Percentiles rank a stretch among this genome's conserved stretches.
phyloP scores from a whole-genome alignment of 1,140 invertebrate species.

The Drosophila saltans region DNA sequence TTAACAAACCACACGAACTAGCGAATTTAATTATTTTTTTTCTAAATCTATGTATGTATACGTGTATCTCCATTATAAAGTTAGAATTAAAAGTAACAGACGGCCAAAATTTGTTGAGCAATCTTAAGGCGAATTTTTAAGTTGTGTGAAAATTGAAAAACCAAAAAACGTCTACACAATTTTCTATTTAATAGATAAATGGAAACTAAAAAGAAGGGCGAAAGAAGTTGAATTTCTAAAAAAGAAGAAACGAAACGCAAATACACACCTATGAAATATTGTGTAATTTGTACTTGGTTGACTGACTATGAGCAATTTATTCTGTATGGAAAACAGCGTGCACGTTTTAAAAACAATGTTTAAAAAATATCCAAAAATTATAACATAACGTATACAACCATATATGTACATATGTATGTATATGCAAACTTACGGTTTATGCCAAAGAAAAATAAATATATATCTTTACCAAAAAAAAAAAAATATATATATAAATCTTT shows the following conservation, averaged over 20 bases:
- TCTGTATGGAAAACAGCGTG: conserved; percentile 29
- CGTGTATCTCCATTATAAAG: conserved; percentile 36
- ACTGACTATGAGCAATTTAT: conserved; percentile 62
- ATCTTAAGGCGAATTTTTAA: conserved; percentile 31
- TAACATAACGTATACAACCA: conserved; percentile 47
- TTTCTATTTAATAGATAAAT: conserved; percentile 74
- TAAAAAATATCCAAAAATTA: conserved; percentile 31
- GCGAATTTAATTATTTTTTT: conserved; percentile 74
- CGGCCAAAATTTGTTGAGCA: conserved; percentile 39
- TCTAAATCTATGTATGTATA: conserved; percentile 48
- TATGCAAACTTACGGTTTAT: conserved; percentile 55
- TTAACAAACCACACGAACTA: conserved; percentile 57
- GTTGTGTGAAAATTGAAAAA: conserved; percentile 20
- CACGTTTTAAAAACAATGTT: conserved; percentile 36
- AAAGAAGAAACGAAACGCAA: not conserved
- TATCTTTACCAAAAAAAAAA: conserved; percentile 48
- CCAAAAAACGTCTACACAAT: conserved; percentile 63
- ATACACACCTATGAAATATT: conserved; percentile 41
- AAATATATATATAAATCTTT: not conserved
- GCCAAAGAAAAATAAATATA: conserved; percentile 68
- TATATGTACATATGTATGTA: conserved; percentile 2
- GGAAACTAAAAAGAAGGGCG: conserved; percentile 17
- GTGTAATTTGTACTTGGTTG: conserved; percentile 46
- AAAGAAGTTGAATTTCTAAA: conserved; percentile 46
- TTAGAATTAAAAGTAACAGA: conserved; percentile 25